Base-by-base conservation (phyloP, 1,140 invertebrate genomes). In the Cataglyphis hispanica region DNA sequence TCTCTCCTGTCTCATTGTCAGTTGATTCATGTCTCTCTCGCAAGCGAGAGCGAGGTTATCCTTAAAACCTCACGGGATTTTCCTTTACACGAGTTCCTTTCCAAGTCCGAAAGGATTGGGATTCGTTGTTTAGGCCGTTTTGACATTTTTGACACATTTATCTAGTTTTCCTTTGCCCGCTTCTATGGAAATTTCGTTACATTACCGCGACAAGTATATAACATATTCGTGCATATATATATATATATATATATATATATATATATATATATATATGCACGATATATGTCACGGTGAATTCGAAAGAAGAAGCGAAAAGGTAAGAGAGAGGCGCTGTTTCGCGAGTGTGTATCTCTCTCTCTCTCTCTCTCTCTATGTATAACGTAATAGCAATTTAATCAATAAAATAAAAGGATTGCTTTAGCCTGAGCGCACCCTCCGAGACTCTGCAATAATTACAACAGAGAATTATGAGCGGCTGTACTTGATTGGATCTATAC, bases 401-500 rank as follows among this genome's bases (percentile, higher is more conserved):
- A 93, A 93, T 93, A 93, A 93, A 94, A 93, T 91, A 94, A 94
- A 91, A 94, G 87, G 81, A 93, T 91, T 87, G 85, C 80, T 89
- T 89, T 89, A 70, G 81, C 76, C 58, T 61, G 80, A 87, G 81
- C 77, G 87, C 89, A 88, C 86, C 86, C 88, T 92, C 87, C 88
- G 88, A 89, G 91, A 92, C 87, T 90, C 75, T 89, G 91, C 91
- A 92, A 94, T 94, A 94, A 94, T 94, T 94, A 93, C 92, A 92
- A 89, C 86, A 87, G 91, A 93, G 92, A 94, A 93, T 93, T 94
- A 94, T 94, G 93, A 94, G 89, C 86, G 91, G 87, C 91, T 89
- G 87, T 93, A 89, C 89, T 92, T 93, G 93, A 94, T 94, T 94
- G 92, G 93, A 94, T 94, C 93, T 94, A 91, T 91, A 93, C 92